Evolutionary conservation across 92 coral and sea anemone species (phyloP), one percentile per base, ranked within the genome.

Genomic region (Pocillopora grandis): DNA sequence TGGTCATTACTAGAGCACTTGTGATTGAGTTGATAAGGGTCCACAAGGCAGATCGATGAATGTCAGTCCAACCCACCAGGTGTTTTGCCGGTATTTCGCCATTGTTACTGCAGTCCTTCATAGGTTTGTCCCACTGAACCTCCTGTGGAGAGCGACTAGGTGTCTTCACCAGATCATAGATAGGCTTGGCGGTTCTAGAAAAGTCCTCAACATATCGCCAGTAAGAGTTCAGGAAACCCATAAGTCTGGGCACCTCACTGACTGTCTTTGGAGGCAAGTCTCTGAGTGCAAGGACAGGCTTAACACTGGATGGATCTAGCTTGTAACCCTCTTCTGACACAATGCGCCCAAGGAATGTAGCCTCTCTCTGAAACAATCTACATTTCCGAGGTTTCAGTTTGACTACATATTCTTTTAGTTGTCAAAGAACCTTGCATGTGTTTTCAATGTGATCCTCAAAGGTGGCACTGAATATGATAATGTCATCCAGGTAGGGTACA

Each of bases 221-320:
- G 82, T 89, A 89, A 61, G 84, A 85, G 79, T 85, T 90, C 72
- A 90, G 83, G 64, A 90, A 86, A 12, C 92, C 92, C 90, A 81
- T 86, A n/a, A 86, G 85, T 78, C 79, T 90, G 58, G 85, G 62
- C 65, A 90, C 86, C 31, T 90, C 93, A 57, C 69, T 84, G 6
- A 90, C 88, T 27, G 93, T 90, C 88, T 83, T 90, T 19, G 90
- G 90, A 82, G 86, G 71, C 31, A 79, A 61, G 79, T 86, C 75
- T 77, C 60, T 90, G 20, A 87, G 88, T 0, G 67, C 66, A 14
- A 87, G 90, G 71, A 90, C 86, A 8, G 91, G 72, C 66, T 85
- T 83, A 20, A 85, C 85, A 56, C 82, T 80, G 69, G 87, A 63
- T 71, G 90, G 90, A 20, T 90, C 93, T 11, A 83, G 80, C 23